Percentiles rank a stretch among this genome's conserved stretches.
Evolutionary conservation across 2,113 vertebrate species (phyloP).

Genomic region (Bettongia penicillata): DNA sequence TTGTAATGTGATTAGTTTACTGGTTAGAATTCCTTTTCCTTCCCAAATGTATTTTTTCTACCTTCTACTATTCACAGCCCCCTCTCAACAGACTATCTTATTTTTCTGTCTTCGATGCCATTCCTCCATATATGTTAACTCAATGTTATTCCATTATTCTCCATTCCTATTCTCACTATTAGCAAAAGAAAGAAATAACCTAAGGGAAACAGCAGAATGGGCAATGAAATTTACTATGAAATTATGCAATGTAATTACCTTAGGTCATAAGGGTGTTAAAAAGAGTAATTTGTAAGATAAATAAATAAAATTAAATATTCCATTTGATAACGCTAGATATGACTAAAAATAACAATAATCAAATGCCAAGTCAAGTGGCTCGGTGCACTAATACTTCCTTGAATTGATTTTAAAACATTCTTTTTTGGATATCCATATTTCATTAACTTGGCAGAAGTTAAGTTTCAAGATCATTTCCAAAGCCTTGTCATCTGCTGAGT

Average conservation of each 20-base stretch:
- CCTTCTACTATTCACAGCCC: neutral
- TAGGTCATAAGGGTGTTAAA: slow-evolving; percentile 57
- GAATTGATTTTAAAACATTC: slow-evolving; percentile 47
- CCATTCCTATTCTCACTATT: neutral
- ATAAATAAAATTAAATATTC: neutral
- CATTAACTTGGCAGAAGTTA: slow-evolving; percentile 61
- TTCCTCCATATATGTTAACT: neutral
- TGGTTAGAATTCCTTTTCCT: neutral
- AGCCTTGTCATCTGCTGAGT: slow-evolving; percentile 63
- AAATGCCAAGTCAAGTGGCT: neutral
- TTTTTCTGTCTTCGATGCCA: neutral
- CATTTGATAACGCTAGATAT: neutral
- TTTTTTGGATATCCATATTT: slow-evolving; percentile 59
- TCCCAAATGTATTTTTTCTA: neutral
- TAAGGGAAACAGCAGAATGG: slow-evolving; percentile 18
- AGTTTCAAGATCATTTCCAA: slow-evolving; percentile 66
- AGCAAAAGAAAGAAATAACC: slow-evolving; percentile 25
- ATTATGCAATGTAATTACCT: slow-evolving; percentile 27
- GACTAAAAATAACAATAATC: slow-evolving; percentile 4
- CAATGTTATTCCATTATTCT: neutral
- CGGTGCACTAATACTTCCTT: neutral
- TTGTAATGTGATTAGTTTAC: neutral
- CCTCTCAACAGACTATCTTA: neutral
- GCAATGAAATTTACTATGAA: slow-evolving; percentile 24
- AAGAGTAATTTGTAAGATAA: slow-evolving; percentile 28